Base-by-base conservation (phyloP, 2,888 invertebrate species). In the Caradrina kadenii region DNA sequence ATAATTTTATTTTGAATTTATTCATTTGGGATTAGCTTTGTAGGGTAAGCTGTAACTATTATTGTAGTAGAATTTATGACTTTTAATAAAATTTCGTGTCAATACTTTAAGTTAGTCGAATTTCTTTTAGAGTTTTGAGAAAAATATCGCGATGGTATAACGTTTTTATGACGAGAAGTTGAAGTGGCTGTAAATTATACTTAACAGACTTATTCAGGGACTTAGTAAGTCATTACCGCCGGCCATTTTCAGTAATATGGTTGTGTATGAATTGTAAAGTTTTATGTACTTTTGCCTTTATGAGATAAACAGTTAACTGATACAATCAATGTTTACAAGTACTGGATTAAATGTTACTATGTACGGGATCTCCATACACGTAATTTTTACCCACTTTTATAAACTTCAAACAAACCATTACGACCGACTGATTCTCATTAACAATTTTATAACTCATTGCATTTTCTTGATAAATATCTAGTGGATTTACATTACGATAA, bases 1-100 rank as follows among this genome's bases (percentile, higher is more conserved):
- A 79, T 80, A 82, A 87, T 84, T 86, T 86, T 82, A 86, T 82
- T 73, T 83, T 72, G 54, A 74, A 73, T 81, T 84, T 84, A 77
- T 79, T 71, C 67, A 77, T 77, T 74, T 72, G 55, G 80, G 69
- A 71, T 80, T 75, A 84, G 69, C 73, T 76, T 60, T 77, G 35
- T 79, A 73, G 64, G 74, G 71, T 61, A 69, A 39, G 59, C 31
- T 58, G 60, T 60, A 17, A 56, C 79, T 81, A 84, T 75, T 79
- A 76, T 70, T 50, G 19, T 56, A 19, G 31, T 45, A 2, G 10
- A 69, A 84, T 82, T 82, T 82, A 84, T 71, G 68, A 60, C 60
- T 67, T 54, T 70, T 35, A 61, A 83, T 75, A 64, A 67, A 54
- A 70, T n/a, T 22, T 72, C 39, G 21, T 74, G 64, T 74, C 55